Percentiles rank a stretch among this genome's conserved stretches.
Conservation (phyloP, 2,797 vertebrate species). For the Amazonetta brasiliensis region DNA sequence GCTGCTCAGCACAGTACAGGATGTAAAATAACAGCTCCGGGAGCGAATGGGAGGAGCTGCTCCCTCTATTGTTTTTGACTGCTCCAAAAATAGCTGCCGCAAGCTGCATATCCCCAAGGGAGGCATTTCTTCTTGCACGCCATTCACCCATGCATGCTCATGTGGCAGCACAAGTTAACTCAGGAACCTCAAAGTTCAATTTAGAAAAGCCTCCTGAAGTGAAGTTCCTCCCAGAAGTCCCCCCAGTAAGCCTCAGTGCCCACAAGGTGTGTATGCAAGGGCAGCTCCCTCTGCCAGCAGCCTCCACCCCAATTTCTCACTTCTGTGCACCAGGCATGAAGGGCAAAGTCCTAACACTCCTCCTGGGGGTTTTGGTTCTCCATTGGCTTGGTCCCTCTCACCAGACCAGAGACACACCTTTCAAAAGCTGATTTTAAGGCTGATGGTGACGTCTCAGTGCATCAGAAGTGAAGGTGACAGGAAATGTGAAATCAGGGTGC, state of each 20-base stretch:
- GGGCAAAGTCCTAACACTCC: background rate
- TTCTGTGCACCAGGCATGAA: background rate
- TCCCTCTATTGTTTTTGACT: background rate
- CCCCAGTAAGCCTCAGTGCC: background rate
- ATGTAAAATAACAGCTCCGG: background rate
- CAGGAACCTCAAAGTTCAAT: background rate
- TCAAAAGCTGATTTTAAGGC: background rate
- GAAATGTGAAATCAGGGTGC: background rate
- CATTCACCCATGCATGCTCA: background rate
- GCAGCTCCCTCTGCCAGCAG: background rate
- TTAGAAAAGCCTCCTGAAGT: background rate
- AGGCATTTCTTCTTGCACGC: background rate
- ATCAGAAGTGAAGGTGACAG: background rate
- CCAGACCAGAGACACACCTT: background rate
- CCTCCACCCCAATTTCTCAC: background rate
- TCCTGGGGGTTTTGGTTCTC: background rate
- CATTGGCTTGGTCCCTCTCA: background rate
- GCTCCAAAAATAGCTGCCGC: background rate
- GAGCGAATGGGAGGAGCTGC: background rate
- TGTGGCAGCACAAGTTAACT: background rate
- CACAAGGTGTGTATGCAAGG: rapidly evolving
- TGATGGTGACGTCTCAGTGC: background rate
- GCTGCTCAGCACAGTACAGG: background rate
- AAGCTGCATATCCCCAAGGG: background rate
- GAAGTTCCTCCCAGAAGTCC: background rate